Base-by-base conservation (phyloP, 2,113 vertebrate species). In the Alligator mississippiensis region DNA sequence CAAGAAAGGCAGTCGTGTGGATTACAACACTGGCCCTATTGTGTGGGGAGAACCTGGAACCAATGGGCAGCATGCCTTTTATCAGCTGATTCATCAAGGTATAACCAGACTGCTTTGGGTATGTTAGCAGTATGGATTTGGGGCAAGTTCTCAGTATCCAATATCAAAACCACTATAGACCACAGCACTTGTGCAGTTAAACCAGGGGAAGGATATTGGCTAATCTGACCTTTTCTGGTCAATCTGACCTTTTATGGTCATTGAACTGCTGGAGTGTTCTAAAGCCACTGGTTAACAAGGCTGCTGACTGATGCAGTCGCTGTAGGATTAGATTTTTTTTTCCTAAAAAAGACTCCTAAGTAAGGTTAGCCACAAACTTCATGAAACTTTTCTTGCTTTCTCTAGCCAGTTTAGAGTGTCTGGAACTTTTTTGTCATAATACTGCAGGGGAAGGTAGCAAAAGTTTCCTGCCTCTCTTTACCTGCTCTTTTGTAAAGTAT, bases 61-160 rank as follows among this genome's bases (percentile, higher is more conserved):
- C 96, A 99, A 99, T 2, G 99, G 99, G 10, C 99, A 99, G 91
- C 99, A 99, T 15, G 99, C 99, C 58, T 99, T 99, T 97, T 99
- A 99, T 96, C 99, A 99, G 98, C 99, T 99, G 68, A 99, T 99
- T 93, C 99, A 99, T 96, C 99, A 99, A 98, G 99, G 99, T 99
- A 96, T 10, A 55, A 34, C 24, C 5, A 54, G 59, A 54, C 9
- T 60, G 2, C 13, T 62, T 62, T 70, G 3, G 24, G 13, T 61
- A 25, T 10, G 25, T 62, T 25, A 62, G 21, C 61, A 25, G 27
- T 3, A 78, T 28, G 70, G 4, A 9, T 82, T 85, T 57, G 16
- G 21, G 91, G 8, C 59, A 13, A 92, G 72, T 72, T 85, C 22
- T 80, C n/a, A 54, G 28, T 9, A 22, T 7, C 47, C 68, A 9